These are phyloP conservation scores for Papilio gigon DNA, from an alignment of 2,888 invertebrate species.

Conservation along the genomic window DNA sequence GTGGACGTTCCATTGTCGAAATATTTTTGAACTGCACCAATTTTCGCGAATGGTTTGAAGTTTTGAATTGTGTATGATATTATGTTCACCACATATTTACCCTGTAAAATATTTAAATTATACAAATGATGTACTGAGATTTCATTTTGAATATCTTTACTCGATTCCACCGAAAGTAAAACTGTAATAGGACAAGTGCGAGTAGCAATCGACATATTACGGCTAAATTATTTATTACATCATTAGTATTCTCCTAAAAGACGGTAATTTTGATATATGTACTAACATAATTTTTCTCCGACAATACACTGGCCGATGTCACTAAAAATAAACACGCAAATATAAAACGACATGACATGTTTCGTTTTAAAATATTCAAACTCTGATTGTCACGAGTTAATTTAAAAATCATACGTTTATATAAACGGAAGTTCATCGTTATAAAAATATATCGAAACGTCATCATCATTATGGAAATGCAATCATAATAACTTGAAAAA, in stretches of 20 bases:
- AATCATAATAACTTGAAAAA: too few relatives aligned
- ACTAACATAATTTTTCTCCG: not conserved
- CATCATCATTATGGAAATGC: too few relatives aligned
- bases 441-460: too few relatives aligned
- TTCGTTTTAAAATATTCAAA: not conserved
- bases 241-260: too few relatives aligned
- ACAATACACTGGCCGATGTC: not conserved
- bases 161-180: too few relatives aligned
- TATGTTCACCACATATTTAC: conserved; percentile 17
- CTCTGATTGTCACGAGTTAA: not conserved
- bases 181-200: too few relatives aligned
- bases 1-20: conserved; percentile 21
- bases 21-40: not conserved
- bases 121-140: too few relatives aligned
- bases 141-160: too few relatives aligned
- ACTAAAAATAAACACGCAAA: not conserved
- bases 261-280: too few relatives aligned
- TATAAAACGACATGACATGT: not conserved
- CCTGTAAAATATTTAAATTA: too few relatives aligned
- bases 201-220: too few relatives aligned
- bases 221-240: too few relatives aligned
- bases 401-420: not conserved
- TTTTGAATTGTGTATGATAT: conserved; percentile 15
- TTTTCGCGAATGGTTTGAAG: conserved; percentile 28
- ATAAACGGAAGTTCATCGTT: not conserved